phyloP scores from a whole-genome alignment of 2,797 vertebrate genomes.

The Pyrocephalus nanus region DNA sequence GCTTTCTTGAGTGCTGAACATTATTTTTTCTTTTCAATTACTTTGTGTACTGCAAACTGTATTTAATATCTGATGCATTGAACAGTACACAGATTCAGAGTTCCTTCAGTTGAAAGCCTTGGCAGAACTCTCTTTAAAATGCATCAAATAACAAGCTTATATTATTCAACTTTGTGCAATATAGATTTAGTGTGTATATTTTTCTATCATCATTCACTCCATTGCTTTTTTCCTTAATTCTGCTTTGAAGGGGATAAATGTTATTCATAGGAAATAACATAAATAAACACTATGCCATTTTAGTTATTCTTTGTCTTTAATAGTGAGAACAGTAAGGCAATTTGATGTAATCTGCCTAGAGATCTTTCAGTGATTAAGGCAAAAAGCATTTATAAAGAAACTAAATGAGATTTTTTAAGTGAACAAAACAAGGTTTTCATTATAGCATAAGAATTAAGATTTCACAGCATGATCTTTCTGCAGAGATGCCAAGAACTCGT shows the following conservation, averaged over 20 bases:
- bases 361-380: conserved; percentile 23
- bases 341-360: conserved; percentile 18
- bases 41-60: background rate
- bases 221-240: background rate
- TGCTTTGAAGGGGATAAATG: background rate
- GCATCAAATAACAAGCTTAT: background rate
- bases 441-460: conserved; percentile 39
- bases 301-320: background rate
- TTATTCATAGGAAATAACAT: background rate
- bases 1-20: background rate
- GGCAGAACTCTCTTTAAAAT: background rate
- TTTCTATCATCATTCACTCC: background rate
- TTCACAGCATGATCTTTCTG: conserved; percentile 29
- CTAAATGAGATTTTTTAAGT: conserved; percentile 16
- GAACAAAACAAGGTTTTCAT: background rate
- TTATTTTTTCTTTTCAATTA: background rate
- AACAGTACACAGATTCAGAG: background rate
- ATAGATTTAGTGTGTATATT: background rate
- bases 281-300: background rate
- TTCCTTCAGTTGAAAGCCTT: background rate
- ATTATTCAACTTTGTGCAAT: background rate
- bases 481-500: background rate
- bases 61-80: background rate
- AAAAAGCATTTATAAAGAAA: conserved; percentile 21
- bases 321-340: background rate